Conservation (phyloP, 2,888 invertebrate species). For the Fissipunctia ypsillon region DNA sequence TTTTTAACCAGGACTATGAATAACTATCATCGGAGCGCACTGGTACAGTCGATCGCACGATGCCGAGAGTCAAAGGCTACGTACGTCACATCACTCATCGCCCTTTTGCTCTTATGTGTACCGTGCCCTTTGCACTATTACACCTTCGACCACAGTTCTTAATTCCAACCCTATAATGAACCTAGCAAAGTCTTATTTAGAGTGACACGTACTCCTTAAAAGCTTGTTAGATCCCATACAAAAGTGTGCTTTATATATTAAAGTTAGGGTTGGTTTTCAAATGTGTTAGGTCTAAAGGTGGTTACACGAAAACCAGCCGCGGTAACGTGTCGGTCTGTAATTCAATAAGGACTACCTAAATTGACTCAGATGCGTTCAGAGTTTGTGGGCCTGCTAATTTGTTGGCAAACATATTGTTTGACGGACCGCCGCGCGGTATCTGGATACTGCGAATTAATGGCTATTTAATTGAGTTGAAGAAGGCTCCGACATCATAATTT, state of each 20-base stretch:
- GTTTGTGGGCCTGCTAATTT: conserved; percentile 86
- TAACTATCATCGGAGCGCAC: conserved; percentile 67
- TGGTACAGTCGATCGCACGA: conserved; percentile 78
- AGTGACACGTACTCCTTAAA: conserved; percentile 43
- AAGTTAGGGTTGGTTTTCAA: conserved; percentile 42
- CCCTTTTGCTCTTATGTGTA: conserved; percentile 81
- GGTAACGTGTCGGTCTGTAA: conserved; percentile 87
- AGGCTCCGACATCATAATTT: conserved; percentile 54
- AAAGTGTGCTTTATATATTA: conserved; percentile 31
- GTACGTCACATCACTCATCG: conserved; percentile 87
- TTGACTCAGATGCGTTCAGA: conserved; percentile 87
- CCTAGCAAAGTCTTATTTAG: conserved; percentile 49
- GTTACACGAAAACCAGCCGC: conserved; percentile 72
- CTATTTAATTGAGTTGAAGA: conserved; percentile 64
- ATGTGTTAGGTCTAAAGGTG: conserved; percentile 31
- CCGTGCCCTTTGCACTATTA: conserved; percentile 72
- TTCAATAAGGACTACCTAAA: conserved; percentile 89
- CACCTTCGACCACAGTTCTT: conserved; percentile 46
- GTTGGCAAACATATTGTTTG: conserved; percentile 87
- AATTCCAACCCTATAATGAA: conserved; percentile 63
- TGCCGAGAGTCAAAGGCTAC: conserved; percentile 83
- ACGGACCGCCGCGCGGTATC: conserved; percentile 67
- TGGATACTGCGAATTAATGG: conserved; percentile 62
- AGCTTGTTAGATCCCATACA: conserved; percentile 3
- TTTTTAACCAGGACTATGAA: conserved; percentile 73